Percentiles rank a stretch among this genome's conserved stretches.
Evolutionary conservation across 2,113 vertebrate species (phyloP).

Genomic region (Eonycteris spelaea): DNA sequence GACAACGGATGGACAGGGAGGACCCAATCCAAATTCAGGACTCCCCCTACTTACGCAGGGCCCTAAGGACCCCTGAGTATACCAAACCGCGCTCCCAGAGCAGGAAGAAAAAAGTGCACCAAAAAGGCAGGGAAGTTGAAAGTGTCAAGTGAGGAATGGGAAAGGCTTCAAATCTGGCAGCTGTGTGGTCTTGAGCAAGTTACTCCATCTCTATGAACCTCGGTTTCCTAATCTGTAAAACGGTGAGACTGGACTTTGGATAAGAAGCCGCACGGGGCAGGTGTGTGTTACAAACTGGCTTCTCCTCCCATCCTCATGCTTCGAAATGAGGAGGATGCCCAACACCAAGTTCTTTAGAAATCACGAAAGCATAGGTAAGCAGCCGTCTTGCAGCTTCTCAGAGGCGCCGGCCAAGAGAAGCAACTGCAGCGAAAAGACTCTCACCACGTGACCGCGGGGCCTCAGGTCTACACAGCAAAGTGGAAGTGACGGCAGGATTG

Average conservation of each 20-base stretch:
- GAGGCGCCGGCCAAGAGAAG: no score
- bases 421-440: fast-evolving
- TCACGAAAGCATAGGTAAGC: background rate
- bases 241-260: background rate
- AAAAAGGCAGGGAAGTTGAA: background rate
- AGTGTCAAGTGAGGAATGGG: background rate
- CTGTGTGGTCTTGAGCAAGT: background rate
- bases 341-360: background rate
- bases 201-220: background rate
- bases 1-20: background rate
- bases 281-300: fast-evolving
- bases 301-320: background rate
- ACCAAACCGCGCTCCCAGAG: fast-evolving
- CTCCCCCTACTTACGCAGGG: background rate
- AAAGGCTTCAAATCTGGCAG: background rate
- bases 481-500: background rate
- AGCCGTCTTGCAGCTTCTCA: background rate
- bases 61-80: background rate
- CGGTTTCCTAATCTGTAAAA: background rate
- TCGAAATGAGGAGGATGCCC: background rate
- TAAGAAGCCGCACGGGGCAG: background rate
- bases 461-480: background rate
- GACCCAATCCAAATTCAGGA: background rate
- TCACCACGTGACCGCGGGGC: fast-evolving
- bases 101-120: no score